Percentiles rank a stretch among this genome's conserved stretches.
These are phyloP conservation scores for Spisula solida DNA, from an alignment of 2,888 invertebrate species.

Conservation along the genomic window DNA sequence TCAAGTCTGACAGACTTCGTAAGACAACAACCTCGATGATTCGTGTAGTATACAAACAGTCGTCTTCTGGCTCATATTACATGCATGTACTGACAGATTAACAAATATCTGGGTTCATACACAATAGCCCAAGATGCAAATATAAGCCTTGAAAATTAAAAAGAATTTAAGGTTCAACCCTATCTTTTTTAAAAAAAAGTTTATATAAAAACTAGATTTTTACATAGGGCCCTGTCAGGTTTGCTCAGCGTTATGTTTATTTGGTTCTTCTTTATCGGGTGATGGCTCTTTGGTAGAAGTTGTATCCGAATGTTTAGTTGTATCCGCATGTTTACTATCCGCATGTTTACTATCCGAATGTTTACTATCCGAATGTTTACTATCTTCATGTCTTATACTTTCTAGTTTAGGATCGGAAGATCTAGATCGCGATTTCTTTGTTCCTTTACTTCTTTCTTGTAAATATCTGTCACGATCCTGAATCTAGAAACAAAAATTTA, in stretches of 20 bases:
- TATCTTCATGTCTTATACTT: slow-evolving; percentile 35
- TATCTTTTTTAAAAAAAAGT: neutral
- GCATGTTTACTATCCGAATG: no score
- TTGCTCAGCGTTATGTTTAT: slow-evolving; percentile 36
- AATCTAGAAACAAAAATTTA: slow-evolving; percentile 43
- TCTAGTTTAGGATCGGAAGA: slow-evolving; percentile 44
- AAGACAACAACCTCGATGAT: neutral
- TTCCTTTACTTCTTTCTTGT: slow-evolving; percentile 64
- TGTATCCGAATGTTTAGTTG: slow-evolving; percentile 13
- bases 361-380: slow-evolving; percentile 19
- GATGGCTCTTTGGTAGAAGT: neutral
- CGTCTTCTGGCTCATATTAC: neutral
- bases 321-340: slow-evolving; percentile 44
- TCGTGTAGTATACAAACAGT: neutral
- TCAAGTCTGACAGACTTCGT: neutral
- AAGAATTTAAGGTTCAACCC: neutral
- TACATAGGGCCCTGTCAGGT: slow-evolving; percentile 30
- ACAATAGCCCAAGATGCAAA: neutral
- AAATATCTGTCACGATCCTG: slow-evolving; percentile 65
- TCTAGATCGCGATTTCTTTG: slow-evolving; percentile 55
- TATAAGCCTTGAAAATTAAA: neutral
- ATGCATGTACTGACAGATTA: neutral
- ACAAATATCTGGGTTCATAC: neutral
- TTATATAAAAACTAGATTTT: slow-evolving; percentile 11
- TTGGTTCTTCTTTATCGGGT: neutral